Base-by-base conservation (phyloP, 2,113 vertebrate species). In the Anguilla rostrata region DNA sequence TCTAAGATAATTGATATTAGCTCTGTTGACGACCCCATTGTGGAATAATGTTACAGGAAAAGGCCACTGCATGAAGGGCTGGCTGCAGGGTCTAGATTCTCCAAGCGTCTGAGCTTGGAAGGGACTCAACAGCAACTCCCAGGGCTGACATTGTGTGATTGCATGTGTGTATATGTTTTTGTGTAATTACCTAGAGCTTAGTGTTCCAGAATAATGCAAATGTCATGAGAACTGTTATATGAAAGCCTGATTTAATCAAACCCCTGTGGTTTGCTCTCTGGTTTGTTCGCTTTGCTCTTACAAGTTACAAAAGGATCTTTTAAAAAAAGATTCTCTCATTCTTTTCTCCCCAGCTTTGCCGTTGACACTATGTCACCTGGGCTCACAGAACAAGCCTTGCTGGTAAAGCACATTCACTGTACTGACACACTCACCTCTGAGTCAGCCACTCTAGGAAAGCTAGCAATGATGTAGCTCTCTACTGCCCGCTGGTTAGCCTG, bases 11-110 rank as follows among this genome's bases (percentile, higher is more conserved):
- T 75, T 75, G 71, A 75, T 75, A 75, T 34, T 34, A 75, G 71
- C n/a, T 34, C 71, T 75, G 71, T 75, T 75, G 71, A 75, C 26
- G 71, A 75, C 71, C 71, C 71, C 71, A n/a, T 75, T 75, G 71
- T 26, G n/a, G 26, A 75, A 34, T 29, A 75, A n/a, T 75, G n/a
- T n/a, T 75, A 34, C n/a, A n/a, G 71, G 9, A 34, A 75, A 75
- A 11, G n/a, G 71, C n/a, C n/a, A 75, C 71, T 75, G 71, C 71
- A 12, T 75, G 71, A 75, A 75, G 26, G 71, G 5, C 71, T 75
- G 71, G n/a, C 71, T 75, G 26, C 26, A 75, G 71, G n/a, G n/a
- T 6, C 26, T 75, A 34, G 71, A 34, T 75, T 75, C n/a, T 75
- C 71, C n/a, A 29, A 75, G 12, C n/a, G 26, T 75, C 71, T 75